Conservation (phyloP, 2,113 vertebrate species). For the Prionailurus viverrinus region DNA sequence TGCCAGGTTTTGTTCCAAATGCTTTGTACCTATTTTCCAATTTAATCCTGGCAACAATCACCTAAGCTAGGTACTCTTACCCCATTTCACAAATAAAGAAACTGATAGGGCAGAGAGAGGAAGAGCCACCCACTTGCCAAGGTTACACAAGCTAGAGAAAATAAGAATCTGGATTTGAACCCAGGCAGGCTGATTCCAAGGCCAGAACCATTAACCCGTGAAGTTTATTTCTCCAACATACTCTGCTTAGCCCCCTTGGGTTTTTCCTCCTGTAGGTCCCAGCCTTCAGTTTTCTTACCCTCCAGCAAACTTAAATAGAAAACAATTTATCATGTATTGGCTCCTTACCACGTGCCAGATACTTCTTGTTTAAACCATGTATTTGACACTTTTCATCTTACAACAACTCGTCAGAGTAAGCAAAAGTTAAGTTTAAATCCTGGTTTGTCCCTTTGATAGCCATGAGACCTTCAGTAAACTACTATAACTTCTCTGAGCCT, state of each 20-base stretch:
- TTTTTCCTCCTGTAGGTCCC: neutral
- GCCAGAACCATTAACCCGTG: neutral
- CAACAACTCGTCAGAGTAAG: neutral
- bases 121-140: neutral
- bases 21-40: neutral
- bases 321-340: neutral
- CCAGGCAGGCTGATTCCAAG: neutral
- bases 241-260: neutral
- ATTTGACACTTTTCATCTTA: conserved; percentile 17
- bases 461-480: conserved; percentile 18
- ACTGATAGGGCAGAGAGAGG: neutral
- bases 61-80: neutral
- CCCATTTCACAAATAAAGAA: conserved; percentile 20
- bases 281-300: neutral
- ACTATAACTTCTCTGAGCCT: neutral
- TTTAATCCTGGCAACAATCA: neutral
- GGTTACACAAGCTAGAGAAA: neutral
- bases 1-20: neutral
- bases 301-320: neutral
- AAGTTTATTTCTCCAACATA: neutral
- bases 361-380: conserved; percentile 19
- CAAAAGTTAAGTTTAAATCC: conserved; percentile 23
- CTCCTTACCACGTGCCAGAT: neutral
- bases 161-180: conserved; percentile 31
- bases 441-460: neutral